A percentile compares a stretch with the other conserved stretches of the same genome.
phyloP scores from a whole-genome alignment of 2,888 invertebrate genomes.

The Xanthorhoe spadicearia region DNA sequence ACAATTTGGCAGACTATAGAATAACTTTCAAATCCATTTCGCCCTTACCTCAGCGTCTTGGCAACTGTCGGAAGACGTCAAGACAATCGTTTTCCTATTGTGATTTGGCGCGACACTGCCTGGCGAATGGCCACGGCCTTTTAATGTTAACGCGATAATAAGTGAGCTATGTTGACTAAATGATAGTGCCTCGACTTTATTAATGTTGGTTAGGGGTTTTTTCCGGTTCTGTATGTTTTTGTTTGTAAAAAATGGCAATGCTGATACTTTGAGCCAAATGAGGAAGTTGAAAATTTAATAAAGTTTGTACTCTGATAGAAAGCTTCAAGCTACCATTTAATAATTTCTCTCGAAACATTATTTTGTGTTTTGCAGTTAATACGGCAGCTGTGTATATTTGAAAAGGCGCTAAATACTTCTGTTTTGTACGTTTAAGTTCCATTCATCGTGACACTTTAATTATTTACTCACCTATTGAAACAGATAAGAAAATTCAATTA shows the following conservation, averaged over 20 bases:
- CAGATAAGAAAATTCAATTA: neutral
- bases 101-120: conserved; percentile 33
- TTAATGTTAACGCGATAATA: neutral
- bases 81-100: conserved; percentile 25
- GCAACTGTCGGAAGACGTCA: conserved; percentile 13
- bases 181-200: too few relatives aligned
- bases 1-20: neutral
- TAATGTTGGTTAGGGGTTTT: too few relatives aligned
- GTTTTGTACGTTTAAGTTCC: neutral
- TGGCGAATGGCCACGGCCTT: conserved; percentile 28
- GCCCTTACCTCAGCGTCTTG: conserved; percentile 8
- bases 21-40: neutral
- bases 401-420: neutral
- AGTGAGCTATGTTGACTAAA: too few relatives aligned
- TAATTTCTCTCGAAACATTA: neutral
- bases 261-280: too few relatives aligned
- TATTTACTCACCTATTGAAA: neutral
- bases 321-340: neutral
- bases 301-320: too few relatives aligned
- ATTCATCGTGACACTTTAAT: neutral
- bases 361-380: neutral
- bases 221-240: too few relatives aligned
- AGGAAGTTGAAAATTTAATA: too few relatives aligned
- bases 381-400: neutral
- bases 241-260: too few relatives aligned